These are phyloP conservation scores for Sarcophaga caerulescens DNA, from an alignment of 2,888 invertebrate species.

Conservation along the genomic window DNA sequence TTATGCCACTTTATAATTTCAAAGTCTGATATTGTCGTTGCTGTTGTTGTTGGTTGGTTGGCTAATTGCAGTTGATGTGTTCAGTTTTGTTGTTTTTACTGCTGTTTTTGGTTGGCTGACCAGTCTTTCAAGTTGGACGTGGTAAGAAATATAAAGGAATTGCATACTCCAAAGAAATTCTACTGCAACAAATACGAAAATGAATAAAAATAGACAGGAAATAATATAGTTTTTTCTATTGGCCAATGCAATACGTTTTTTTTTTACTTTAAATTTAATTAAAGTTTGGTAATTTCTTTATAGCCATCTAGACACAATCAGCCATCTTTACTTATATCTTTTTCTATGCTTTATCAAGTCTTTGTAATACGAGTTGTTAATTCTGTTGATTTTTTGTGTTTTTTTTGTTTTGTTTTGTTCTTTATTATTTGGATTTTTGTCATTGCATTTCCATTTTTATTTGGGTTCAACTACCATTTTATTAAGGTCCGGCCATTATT, in stretches of 20 bases:
- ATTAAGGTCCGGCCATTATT: conserved; percentile 47
- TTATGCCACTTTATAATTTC: conserved; percentile 26
- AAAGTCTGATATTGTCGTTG: not conserved
- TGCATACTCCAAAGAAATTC: conserved; percentile 7
- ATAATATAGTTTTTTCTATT: too few species aligned
- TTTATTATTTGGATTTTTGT: conserved; percentile 33
- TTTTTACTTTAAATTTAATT: too few species aligned
- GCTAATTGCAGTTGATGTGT: conserved; percentile 3
- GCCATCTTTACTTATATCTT: too few species aligned
- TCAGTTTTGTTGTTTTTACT: not conserved
- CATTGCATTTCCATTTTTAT: conserved; percentile 22
- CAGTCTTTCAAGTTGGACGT: not conserved
- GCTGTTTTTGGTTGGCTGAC: conserved; percentile 18
- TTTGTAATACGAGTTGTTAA: too few species aligned
- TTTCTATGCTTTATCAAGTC: too few species aligned
- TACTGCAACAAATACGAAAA: too few species aligned
- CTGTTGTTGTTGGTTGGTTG: conserved; percentile 14
- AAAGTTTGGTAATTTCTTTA: too few species aligned
- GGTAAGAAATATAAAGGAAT: conserved; percentile 32
- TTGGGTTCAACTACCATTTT: conserved; percentile 18
- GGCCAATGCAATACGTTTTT: too few species aligned
- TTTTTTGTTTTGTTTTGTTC: conserved; percentile 23
- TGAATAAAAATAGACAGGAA: too few species aligned
- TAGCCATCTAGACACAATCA: too few species aligned
- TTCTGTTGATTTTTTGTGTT: conserved; percentile 10